A percentile compares a stretch with the other conserved stretches of the same genome.
phyloP scores from a whole-genome alignment of 2,888 invertebrate species.

The Sipha maydis region DNA sequence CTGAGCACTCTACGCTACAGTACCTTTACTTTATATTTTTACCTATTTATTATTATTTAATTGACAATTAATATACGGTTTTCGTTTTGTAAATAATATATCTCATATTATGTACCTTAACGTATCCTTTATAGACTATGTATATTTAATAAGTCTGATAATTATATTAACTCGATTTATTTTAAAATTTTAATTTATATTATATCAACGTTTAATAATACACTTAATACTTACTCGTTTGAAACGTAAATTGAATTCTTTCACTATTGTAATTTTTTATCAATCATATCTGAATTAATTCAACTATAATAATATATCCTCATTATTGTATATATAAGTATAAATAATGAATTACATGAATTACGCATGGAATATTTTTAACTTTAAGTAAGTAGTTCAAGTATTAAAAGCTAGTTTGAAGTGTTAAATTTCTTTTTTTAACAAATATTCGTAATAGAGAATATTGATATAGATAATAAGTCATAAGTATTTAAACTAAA shows the following conservation, averaged over 20 bases:
- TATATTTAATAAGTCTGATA: not conserved
- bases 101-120: too few relatives aligned
- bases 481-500: not conserved
- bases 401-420: not conserved
- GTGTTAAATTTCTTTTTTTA: not conserved
- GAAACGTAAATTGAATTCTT: not conserved
- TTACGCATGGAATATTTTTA: not conserved
- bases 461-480: not conserved
- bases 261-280: not conserved
- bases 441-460: not conserved
- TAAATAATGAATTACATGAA: not conserved
- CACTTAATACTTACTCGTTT: not conserved
- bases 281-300: constrained; percentile 7
- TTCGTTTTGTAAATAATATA: too few relatives aligned
- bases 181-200: not conserved
- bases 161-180: not conserved
- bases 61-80: too few relatives aligned
- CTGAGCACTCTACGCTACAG: too few relatives aligned
- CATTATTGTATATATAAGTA: not conserved
- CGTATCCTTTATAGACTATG: not conserved
- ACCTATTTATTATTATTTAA: too few relatives aligned
- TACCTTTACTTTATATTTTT: too few relatives aligned
- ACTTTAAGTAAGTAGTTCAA: not conserved
- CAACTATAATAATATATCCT: not conserved
- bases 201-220: not conserved